Evolutionary conservation across 2,113 vertebrate genomes (phyloP).

Genomic region (Turnix velox): DNA sequence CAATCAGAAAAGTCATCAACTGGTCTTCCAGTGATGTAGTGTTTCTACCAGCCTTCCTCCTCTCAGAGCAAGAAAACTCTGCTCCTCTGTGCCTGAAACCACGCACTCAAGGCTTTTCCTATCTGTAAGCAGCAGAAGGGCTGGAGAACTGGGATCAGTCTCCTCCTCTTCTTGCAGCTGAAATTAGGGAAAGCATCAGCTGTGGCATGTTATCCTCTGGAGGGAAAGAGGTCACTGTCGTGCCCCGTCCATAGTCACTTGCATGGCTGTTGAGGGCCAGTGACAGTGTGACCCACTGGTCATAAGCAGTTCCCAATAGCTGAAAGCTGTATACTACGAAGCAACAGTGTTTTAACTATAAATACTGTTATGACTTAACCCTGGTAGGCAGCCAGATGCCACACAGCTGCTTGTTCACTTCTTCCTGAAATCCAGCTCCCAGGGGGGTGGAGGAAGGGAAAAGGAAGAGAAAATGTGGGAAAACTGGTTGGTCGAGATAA

Average conservation of each 20-base stretch:
- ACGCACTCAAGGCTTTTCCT: fast-evolving
- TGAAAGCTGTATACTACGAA: not conserved
- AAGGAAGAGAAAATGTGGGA: not conserved
- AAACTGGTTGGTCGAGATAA: not conserved
- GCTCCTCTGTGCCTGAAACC: not conserved
- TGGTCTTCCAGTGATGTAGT: not conserved
- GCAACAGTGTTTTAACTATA: not conserved
- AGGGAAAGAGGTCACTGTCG: not conserved
- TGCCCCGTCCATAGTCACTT: not conserved
- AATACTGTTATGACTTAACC: not conserved
- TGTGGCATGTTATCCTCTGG: not conserved
- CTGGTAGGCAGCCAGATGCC: fast-evolving
- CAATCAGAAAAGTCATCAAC: not conserved
- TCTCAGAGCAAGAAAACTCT: not conserved
- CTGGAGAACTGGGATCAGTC: not conserved
- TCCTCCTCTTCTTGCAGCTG: not conserved
- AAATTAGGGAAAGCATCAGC: not conserved
- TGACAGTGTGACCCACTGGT: not conserved
- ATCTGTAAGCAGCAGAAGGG: not conserved
- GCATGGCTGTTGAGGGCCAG: not conserved
- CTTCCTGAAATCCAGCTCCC: not conserved
- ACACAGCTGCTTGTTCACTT: not conserved
- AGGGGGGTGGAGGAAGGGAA: not conserved
- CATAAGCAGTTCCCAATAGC: not conserved
- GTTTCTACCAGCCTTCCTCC: not conserved